Base-by-base conservation (phyloP, 2,113 vertebrate genomes). In the Indicator maculatus region DNA sequence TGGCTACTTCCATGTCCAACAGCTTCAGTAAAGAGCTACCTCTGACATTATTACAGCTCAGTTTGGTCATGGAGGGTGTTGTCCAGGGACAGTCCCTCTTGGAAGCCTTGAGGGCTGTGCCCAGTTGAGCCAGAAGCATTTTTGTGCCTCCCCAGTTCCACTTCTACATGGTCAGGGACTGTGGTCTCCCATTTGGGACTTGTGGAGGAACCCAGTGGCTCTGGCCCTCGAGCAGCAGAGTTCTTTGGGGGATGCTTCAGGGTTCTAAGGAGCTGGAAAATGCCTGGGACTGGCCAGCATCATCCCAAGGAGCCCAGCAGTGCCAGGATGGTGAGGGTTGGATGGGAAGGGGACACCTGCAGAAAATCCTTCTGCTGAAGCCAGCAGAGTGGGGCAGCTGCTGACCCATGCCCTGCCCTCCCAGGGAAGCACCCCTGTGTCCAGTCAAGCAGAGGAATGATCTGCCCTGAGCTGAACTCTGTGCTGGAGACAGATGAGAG, bases 391-490 rank as follows among this genome's bases (percentile, higher is more conserved):
- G n/a, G 60, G 77, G 12, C 13, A 3, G 44, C 5, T 31, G 47
- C 78, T 82, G 78, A 16, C 8, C 81, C 55, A 1, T 8, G 11
- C 36, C 56, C 73, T 65, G 58, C 82, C 66, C 75, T 60, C 53
- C 58, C 67, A 52, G 66, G 44, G 18, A 5, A 33, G 41, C 59
- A 28, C n/a, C 63, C 38, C 77, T 3, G 36, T 38, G 24, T 36
- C 79, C 79, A 16, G 20, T 2, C 50, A 31, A 8, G 33, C 44
- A 17, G 17, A 78, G 78, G 21, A 86, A 27, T 4, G 4, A 63
- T 65, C 45, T 92, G 79, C 63, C 95, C 96, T 41, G 56, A 85
- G 80, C 81, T 90, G 91, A 96, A 89, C 95, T 85, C 67, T n/a
- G 41, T 0, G 16, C 81, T 56, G 80, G 36, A 86, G 92, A 31